Evolutionary conservation across 2,113 vertebrate genomes (phyloP), one percentile per base, ranked within the genome.

Genomic region (Oncorhynchus clarkii): DNA sequence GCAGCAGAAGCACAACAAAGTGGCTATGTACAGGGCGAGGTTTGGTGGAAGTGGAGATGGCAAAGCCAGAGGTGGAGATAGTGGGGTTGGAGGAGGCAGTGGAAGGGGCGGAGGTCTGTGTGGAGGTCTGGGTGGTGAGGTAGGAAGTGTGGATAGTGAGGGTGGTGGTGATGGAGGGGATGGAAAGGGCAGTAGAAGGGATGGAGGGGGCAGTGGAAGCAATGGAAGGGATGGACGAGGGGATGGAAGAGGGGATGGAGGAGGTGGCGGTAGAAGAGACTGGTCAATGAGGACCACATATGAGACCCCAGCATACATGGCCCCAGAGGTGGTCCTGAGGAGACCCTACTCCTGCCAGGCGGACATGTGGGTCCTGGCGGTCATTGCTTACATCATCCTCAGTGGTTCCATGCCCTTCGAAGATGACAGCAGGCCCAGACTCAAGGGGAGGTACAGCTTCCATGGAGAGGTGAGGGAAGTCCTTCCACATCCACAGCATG

Each of bases 321-420:
- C 91, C 57, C 92, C 91, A 24, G 91, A 93, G 70, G 80, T 92
- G 59, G 6, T 93, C 72, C 77, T 84, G 26, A 80, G 76, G 67
- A 86, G 29, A 65, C 81, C 80, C 24, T 89, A 84, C 45, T 78
- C 77, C 64, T 84, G 82, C 49, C 84, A 85, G 0, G 90, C 92
- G 74, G 92, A 92, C 72, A 86, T 90, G 85, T 91, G 91, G 92
- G 88, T 85, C 2, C 66, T 91, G 73, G 89, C 90, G 0, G 86
- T 93, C 62, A 90, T 93, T 64, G 39, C 83, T 20, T 92, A 88
- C 80, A 83, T 92, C 4, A 27, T 91, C 79, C 84, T 92, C 57
- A 92, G 89, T 45, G 89, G 91, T 9, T 88, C 86, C 2, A 80
- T 89, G 89, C 89, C 90, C 1, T 93, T 93, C 57, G 85, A 92